Percentiles rank a stretch among this genome's conserved stretches.
Evolutionary conservation across 1,140 invertebrate genomes (phyloP).

Genomic region (Aphis gossypii): DNA sequence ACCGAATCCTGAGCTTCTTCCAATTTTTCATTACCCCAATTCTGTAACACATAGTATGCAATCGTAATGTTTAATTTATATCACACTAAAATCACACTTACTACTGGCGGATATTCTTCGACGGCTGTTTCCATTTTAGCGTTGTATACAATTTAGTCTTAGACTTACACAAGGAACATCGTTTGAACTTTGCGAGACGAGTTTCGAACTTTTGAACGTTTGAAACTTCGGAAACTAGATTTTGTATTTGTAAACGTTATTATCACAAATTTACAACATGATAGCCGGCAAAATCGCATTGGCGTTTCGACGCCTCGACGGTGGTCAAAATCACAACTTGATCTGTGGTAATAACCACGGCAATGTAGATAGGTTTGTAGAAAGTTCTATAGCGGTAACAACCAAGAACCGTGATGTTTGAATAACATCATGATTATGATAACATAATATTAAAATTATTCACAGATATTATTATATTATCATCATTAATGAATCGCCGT

Average conservation of each 20-base stretch:
- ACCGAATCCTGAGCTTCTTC: constrained; percentile 80
- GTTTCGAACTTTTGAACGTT: neutral
- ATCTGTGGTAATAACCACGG: neutral
- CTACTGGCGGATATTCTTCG: constrained; percentile 47
- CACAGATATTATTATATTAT: neutral
- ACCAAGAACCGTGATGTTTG: neutral
- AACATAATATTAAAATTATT: neutral
- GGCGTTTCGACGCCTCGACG: neutral
- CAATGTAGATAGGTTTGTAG: too few relatives aligned
- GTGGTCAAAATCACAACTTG: neutral
- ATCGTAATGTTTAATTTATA: neutral
- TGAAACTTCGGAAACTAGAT: neutral
- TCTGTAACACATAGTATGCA: constrained; percentile 66
- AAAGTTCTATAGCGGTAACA: neutral
- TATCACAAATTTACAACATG: neutral
- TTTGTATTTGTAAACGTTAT: neutral
- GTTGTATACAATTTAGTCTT: neutral
- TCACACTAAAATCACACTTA: neutral
- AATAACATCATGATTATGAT: neutral
- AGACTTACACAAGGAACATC: neutral
- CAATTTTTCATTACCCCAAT: constrained; percentile 86
- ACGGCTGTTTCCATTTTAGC: neutral
- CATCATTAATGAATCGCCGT: constrained; percentile 24
- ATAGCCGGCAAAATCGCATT: neutral
- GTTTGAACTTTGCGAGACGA: neutral